Base-by-base conservation (phyloP, 2,888 invertebrate species). In the Megamerina dolium region DNA sequence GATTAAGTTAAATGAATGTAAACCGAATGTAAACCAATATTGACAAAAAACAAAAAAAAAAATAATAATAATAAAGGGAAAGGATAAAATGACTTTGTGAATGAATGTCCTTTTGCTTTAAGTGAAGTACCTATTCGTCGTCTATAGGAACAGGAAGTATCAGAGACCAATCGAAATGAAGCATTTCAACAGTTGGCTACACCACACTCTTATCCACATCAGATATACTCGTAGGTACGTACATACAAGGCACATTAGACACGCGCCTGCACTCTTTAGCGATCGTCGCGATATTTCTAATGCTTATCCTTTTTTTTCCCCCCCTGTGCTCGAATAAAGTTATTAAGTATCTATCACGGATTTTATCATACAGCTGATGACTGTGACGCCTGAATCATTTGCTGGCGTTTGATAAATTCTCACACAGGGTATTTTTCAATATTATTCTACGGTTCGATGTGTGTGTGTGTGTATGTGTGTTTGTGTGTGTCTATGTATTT, bases 211-310 rank as follows among this genome's bases (percentile, higher is more conserved):
- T n/a, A n/a, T n/a, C n/a, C n/a, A n/a, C n/a, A n/a, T n/a, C n/a
- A n/a, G 23, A 41, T 31, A 39, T 32, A 1, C 21, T 16, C 17
- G 18, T 16, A 39, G 29, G 16, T 38, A 31, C 9, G 23, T 8
- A 32, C n/a, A n/a, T n/a, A n/a, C n/a, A n/a, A n/a, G n/a, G n/a
- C 13, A 32, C 38, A 49, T 52, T 46, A 43, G 52, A 50, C 51
- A 52, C 52, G 50, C 52, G 52, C 43, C 48, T 41, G 9, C 16
- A 18, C 17, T 29, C 30, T 6, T 23, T 35, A 4, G 21, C 20
- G 21, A 17, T 13, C 20, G 14, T 21, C 14, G 31, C 9, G n/a
- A n/a, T n/a, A n/a, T n/a, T n/a, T n/a, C n/a, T n/a, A n/a, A n/a
- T n/a, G 33, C 19, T 5, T 30, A 18, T 21, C 12, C 13, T 37